A percentile compares a stretch with the other conserved stretches of the same genome.
phyloP scores from a whole-genome alignment of 2,888 invertebrate species.

The Drosophila maculinotata region DNA sequence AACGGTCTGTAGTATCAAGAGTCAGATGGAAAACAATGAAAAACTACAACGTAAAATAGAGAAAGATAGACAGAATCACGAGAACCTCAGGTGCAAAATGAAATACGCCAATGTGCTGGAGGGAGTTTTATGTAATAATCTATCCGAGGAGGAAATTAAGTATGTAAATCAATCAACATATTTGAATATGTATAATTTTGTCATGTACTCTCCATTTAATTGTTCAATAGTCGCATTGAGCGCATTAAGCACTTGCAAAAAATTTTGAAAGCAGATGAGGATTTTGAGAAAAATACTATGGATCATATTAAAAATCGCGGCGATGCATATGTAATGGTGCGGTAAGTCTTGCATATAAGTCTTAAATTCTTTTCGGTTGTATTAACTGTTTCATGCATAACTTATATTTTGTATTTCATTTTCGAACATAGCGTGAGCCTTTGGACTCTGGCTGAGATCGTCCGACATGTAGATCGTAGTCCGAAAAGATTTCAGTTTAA shows the following conservation, averaged over 20 bases:
- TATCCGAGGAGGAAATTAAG: conserved; percentile 81
- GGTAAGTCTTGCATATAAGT: conserved; percentile 52
- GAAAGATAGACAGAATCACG: conserved; percentile 58
- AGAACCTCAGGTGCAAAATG: conserved; percentile 68
- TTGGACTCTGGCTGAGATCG: conserved; percentile 80
- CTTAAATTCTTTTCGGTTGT: neutral
- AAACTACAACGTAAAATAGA: conserved; percentile 71
- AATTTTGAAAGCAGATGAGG: conserved; percentile 54
- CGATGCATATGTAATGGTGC: conserved; percentile 73
- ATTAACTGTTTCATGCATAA: too few species aligned
- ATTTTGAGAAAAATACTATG: conserved; percentile 53
- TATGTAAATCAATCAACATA: conserved; percentile 38
- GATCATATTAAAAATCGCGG: conserved; percentile 72
- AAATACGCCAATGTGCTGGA: conserved; percentile 66
- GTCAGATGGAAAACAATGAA: conserved; percentile 76
- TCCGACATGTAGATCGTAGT: conserved; percentile 75
- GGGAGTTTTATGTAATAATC: conserved; percentile 76
- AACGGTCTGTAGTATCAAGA: conserved; percentile 75
- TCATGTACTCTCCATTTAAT: neutral
- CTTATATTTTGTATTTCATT: neutral
- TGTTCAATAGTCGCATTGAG: conserved; percentile 64
- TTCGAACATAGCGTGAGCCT: conserved; percentile 60
- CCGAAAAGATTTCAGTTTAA: conserved; percentile 42
- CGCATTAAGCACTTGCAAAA: conserved; percentile 71
- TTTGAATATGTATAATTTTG: neutral